These are phyloP conservation scores for Erpobdella octoculata DNA, from an alignment of 2,888 invertebrate species.

Conservation along the genomic window DNA sequence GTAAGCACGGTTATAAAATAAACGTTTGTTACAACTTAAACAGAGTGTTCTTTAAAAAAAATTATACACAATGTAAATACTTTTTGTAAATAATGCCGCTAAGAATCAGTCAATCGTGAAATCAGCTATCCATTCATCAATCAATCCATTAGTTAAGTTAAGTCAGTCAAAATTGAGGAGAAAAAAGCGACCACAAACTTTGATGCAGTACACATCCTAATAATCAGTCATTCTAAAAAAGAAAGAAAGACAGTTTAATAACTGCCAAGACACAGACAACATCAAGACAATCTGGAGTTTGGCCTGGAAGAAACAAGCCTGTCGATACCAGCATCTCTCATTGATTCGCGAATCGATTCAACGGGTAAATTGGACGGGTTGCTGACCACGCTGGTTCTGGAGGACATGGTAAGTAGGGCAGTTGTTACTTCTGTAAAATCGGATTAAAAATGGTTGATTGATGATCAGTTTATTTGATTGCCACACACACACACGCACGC, in stretches of 20 bases:
- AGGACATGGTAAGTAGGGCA: background rate
- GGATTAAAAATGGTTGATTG: background rate
- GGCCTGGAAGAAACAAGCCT: background rate
- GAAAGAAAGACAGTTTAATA: too few relatives aligned
- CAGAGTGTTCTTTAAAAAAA: too few relatives aligned
- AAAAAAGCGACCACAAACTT: too few relatives aligned
- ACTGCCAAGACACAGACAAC: slow-evolving; percentile 14
- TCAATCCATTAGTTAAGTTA: background rate
- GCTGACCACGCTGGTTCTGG: background rate
- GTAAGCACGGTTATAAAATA: too few relatives aligned
- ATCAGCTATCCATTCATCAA: background rate
- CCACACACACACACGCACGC: background rate
- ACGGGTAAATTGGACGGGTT: background rate
- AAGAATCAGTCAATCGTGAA: background rate
- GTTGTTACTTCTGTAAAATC: background rate
- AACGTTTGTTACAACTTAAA: too few relatives aligned
- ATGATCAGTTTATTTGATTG: background rate
- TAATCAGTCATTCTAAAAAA: too few relatives aligned
- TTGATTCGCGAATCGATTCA: slow-evolving; percentile 13
- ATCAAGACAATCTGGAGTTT: slow-evolving; percentile 1
- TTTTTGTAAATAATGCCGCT: too few relatives aligned
- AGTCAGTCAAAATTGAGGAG: too few relatives aligned
- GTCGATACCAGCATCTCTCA: slow-evolving; percentile 15
- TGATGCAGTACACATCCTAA: too few relatives aligned
- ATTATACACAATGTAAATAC: too few relatives aligned